These are phyloP conservation scores for Melanostoma mellinum DNA, from an alignment of 2,888 invertebrate genomes.

Conservation along the genomic window DNA sequence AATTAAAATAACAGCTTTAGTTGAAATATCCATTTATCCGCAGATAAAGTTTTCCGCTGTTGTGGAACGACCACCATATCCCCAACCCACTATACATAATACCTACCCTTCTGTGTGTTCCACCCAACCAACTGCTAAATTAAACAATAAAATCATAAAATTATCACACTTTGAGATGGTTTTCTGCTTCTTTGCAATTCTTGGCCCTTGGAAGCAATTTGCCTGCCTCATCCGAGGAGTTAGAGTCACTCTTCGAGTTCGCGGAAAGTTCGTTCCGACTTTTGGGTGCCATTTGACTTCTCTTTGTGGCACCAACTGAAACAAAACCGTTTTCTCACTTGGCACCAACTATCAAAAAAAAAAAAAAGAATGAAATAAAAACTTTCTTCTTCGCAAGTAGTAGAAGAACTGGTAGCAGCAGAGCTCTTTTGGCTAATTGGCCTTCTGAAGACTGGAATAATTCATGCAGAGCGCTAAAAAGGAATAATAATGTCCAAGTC, in stretches of 20 bases:
- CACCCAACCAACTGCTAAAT: constrained; percentile 55
- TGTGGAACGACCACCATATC: constrained; percentile 19
- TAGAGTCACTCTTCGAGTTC: constrained; percentile 10
- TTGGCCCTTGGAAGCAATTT: constrained; percentile 54
- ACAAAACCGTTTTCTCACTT: constrained; percentile 55
- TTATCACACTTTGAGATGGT: constrained; percentile 67
- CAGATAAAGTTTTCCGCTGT: constrained; percentile 67
- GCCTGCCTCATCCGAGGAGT: constrained; percentile 44
- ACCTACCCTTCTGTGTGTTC: not conserved
- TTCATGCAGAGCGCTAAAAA: constrained; percentile 64
- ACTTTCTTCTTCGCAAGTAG: constrained; percentile 17
- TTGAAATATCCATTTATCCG: constrained; percentile 72
- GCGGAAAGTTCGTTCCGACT: constrained; percentile 64
- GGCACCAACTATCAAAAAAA: not conserved
- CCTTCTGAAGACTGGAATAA: constrained; percentile 68
- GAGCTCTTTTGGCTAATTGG: constrained; percentile 71
- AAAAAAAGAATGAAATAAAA: constrained; percentile 37
- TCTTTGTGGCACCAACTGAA: constrained; percentile 43
- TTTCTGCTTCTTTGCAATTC: constrained; percentile 48
- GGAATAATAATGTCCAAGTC: constrained; percentile 59
- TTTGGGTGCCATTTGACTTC: constrained; percentile 69
- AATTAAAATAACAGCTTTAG: constrained; percentile 73
- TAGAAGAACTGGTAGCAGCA: constrained; percentile 46
- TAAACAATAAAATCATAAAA: constrained; percentile 73
- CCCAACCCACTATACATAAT: not conserved